Evolutionary conservation across 2,113 vertebrate species (phyloP).

Genomic region (Osmerus mordax): DNA sequence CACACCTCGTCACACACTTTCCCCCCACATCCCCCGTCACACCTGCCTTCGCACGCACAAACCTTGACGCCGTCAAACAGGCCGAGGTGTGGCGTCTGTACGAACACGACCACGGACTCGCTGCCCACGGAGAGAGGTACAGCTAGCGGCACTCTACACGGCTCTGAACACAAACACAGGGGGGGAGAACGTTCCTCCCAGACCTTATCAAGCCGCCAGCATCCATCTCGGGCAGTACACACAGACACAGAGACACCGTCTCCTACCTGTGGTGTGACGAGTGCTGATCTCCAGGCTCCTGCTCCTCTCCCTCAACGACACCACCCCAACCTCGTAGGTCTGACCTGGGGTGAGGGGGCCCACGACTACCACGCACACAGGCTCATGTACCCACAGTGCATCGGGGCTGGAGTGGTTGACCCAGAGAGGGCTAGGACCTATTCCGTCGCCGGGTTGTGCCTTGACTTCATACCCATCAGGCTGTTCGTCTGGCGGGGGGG

Average conservation of each 20-base stretch:
- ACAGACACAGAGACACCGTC: background rate
- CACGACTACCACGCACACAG: slow-evolving; percentile 63
- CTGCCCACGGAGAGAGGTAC: slow-evolving; percentile 49
- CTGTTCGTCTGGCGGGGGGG: slow-evolving; percentile 44
- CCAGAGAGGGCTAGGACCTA: slow-evolving; percentile 46
- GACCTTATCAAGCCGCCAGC: background rate
- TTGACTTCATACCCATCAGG: slow-evolving; percentile 69
- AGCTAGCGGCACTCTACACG: slow-evolving; percentile 49
- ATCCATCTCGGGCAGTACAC: background rate
- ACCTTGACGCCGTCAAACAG: slow-evolving; percentile 60
- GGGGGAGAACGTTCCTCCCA: background rate
- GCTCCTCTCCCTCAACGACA: slow-evolving; percentile 71
- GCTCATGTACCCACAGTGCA: slow-evolving; percentile 59
- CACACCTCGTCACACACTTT: slow-evolving; percentile 36
- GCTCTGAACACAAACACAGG: slow-evolving; percentile 43
- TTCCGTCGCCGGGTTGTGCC: slow-evolving; percentile 44
- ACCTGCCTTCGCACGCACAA: slow-evolving; percentile 53
- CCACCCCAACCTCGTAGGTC: slow-evolving; percentile 76
- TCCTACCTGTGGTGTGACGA: slow-evolving; percentile 76
- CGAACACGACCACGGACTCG: slow-evolving; percentile 53
- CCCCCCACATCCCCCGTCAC: slow-evolving; percentile 31
- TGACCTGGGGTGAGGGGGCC: slow-evolving; percentile 73
- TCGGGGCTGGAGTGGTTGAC: slow-evolving; percentile 52
- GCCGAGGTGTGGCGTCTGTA: slow-evolving; percentile 50
- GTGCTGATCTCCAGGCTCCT: slow-evolving; percentile 69